Evolutionary conservation across 2,888 invertebrate genomes (phyloP), one percentile per base, ranked within the genome.

Genomic region (Torymus texanus): DNA sequence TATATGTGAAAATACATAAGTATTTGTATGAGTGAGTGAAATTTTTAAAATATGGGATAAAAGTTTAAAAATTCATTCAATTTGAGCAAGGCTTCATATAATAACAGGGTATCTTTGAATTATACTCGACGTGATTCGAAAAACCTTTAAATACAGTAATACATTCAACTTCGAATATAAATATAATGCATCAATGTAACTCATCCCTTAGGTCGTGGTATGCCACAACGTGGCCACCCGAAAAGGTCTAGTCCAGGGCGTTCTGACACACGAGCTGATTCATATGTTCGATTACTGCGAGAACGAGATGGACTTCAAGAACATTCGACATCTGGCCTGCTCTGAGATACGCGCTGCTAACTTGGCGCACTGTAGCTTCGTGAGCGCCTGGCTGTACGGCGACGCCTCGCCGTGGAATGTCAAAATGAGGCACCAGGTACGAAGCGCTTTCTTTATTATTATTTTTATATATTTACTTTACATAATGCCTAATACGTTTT

Each of bases 241-340:
- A 41, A 92, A 94, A 87, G 93, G 94, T 13, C 92, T 94, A 89
- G 93, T 97, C 0, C 95, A 95, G 88, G 95, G 95, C 24, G 95
- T 97, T 0, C 88, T 98, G 61, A 94, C 95, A 0, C 98, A 98
- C 86, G 98, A 98, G 91, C 93, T 98, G 93, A 95, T 98, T 66
- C 98, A 98, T 89, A 98, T 98, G 96, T 98, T 97, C 88, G 98
- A 98, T 90, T 96, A 94, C 88, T 98, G 98, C 88, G 93, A 94
- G 62, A 96, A 97, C 83, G 93, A 98, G 66, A 88, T 98, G 76
- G 95, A 98, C 90, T 97, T 97, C 85, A 95, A 93, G 85, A 97
- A 98, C 88, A 92, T 97, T 83, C 95, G 97, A 83, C 98, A 98
- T 89, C 90, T 98, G 78, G 98, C 98, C 0, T 98, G 98, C 87